Conservation (phyloP, 2,113 vertebrate genomes). For the Ctenomys sociabilis region DNA sequence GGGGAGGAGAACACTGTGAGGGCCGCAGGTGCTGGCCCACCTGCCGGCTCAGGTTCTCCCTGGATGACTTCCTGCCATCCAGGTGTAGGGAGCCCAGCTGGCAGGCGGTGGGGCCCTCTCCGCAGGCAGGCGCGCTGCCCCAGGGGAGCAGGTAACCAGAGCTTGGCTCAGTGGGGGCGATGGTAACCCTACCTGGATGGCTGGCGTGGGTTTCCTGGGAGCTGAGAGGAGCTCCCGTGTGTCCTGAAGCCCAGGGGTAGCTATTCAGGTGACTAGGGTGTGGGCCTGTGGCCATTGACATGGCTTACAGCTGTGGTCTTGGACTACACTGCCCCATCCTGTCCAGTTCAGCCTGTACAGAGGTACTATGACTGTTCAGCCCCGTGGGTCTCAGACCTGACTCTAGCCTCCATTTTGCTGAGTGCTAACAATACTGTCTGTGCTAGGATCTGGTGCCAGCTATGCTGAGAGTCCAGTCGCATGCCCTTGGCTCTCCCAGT, state of each 20-base stretch:
- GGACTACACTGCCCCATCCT: neutral
- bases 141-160: slow-evolving; percentile 73
- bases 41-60: slow-evolving; percentile 53
- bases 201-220: slow-evolving; percentile 69
- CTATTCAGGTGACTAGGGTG: neutral
- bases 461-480: accelerated
- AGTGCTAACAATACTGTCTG: accelerated
- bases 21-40: neutral
- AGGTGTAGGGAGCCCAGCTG: slow-evolving; percentile 76
- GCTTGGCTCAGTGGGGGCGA: slow-evolving; percentile 36
- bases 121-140: neutral
- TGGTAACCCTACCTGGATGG: slow-evolving; percentile 71
- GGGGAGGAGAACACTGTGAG: neutral
- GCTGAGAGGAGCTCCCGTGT: neutral
- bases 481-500: accelerated
- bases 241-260: neutral
- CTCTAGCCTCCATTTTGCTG: neutral
- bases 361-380: accelerated
- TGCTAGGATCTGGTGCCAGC: accelerated
- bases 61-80: slow-evolving; percentile 39
- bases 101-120: slow-evolving; percentile 49
- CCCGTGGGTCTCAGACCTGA: neutral
- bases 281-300: neutral
- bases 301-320: neutral
- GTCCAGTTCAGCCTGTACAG: neutral